Conservation (phyloP, 2,888 invertebrate genomes). For the Chesias legatella region DNA sequence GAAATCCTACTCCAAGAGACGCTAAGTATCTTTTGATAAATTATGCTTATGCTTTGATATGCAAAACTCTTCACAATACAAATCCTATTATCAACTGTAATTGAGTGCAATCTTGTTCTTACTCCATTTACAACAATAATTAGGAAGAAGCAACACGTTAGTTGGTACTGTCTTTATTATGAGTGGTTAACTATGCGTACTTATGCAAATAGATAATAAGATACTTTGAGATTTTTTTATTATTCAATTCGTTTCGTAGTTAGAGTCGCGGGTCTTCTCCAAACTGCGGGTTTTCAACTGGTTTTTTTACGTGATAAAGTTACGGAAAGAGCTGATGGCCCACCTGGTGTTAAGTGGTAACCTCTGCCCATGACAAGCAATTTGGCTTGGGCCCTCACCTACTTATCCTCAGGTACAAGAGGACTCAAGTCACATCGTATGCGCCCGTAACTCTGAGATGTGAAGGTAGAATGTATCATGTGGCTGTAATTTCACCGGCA, state of each 20-base stretch:
- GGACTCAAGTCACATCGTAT: too few species aligned
- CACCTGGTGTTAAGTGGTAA: too few species aligned
- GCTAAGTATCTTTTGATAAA: background rate
- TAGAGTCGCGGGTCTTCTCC: background rate
- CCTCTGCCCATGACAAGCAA: too few species aligned
- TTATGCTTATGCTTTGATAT: conserved; percentile 1
- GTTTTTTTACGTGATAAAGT: too few species aligned
- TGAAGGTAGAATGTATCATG: too few species aligned
- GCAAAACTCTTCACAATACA: conserved; percentile 7
- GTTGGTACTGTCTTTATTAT: background rate
- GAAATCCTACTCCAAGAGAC: background rate
- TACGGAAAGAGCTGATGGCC: too few species aligned
- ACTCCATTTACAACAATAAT: conserved; percentile 17
- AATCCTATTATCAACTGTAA: conserved; percentile 10
- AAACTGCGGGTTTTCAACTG: too few species aligned
- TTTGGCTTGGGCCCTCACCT: too few species aligned
- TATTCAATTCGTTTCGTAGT: conserved; percentile 3
- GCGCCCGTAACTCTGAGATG: too few species aligned
- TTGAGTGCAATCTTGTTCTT: conserved; percentile 9
- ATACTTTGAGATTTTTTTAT: conserved; percentile 9
- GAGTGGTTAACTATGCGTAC: conserved; percentile 10
- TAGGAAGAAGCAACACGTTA: conserved; percentile 17
- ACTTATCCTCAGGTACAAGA: too few species aligned
- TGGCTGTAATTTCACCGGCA: too few species aligned
- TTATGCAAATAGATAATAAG: conserved; percentile 18